Conservation (phyloP, 1,140 invertebrate species). For the Phymorhynchus buccinoides region DNA sequence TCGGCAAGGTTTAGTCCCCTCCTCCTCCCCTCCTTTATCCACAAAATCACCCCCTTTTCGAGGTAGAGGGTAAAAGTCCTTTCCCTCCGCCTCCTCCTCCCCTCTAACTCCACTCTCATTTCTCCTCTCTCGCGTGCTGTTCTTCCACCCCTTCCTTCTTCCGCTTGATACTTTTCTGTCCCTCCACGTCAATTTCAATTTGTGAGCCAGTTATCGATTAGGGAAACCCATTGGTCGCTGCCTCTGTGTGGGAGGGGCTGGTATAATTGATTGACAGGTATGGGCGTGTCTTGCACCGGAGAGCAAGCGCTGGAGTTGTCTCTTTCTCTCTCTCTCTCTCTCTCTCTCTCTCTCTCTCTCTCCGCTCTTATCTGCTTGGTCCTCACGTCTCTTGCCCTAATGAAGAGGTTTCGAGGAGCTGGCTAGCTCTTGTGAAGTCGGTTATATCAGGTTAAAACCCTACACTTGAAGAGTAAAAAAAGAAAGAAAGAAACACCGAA, state of each 20-base stretch:
- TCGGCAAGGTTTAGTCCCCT: neutral
- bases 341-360: neutral
- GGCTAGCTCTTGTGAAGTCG: neutral
- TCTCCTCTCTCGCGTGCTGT: conserved; percentile 4
- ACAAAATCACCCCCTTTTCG: too few relatives aligned
- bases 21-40: neutral
- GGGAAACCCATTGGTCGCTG: neutral
- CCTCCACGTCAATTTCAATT: conserved; percentile 34
- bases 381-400: neutral
- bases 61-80: too few relatives aligned
- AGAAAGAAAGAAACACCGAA: too few relatives aligned
- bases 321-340: neutral
- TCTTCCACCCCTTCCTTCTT: neutral
- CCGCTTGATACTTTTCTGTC: neutral
- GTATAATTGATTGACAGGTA: conserved; percentile 2
- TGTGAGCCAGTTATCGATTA: conserved; percentile 29
- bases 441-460: too few relatives aligned
- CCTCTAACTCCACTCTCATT: neutral
- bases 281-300: conserved; percentile 2
- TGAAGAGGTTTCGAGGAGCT: neutral
- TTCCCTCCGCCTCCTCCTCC: neutral
- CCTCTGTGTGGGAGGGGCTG: neutral
- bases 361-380: neutral
- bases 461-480: too few relatives aligned
- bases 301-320: neutral